phyloP scores from a whole-genome alignment of 2,888 invertebrate species.

The Philopedon plagiatum region DNA sequence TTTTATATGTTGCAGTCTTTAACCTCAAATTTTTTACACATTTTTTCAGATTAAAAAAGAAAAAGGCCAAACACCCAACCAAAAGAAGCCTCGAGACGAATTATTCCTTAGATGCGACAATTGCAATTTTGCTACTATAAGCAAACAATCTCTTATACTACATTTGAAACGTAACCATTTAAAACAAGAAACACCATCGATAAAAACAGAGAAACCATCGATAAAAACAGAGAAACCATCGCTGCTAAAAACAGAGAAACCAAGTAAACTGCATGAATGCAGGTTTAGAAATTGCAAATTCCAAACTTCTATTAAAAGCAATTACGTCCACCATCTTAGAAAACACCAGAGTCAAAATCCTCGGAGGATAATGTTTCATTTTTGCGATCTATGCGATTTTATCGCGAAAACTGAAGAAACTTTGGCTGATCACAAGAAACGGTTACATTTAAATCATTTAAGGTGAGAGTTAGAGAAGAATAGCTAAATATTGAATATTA shows the following conservation, averaged over 20 bases:
- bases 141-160: slow-evolving; percentile 45
- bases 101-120: slow-evolving; percentile 42
- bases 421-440: slow-evolving; percentile 32
- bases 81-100: slow-evolving; percentile 11
- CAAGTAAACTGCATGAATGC: slow-evolving; percentile 28
- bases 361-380: slow-evolving; percentile 37
- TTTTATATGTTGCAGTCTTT: background rate
- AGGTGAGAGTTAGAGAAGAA: slow-evolving; percentile 18
- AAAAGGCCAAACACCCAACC: slow-evolving; percentile 3
- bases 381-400: slow-evolving; percentile 48
- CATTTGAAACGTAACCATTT: slow-evolving; percentile 43
- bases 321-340: slow-evolving; percentile 39
- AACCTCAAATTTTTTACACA: background rate
- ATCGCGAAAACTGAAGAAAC: slow-evolving; percentile 41
- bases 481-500: too few relatives aligned
- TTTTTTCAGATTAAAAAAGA: slow-evolving; percentile 38
- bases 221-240: too few relatives aligned
- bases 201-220: slow-evolving; percentile 20
- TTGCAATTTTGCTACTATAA: slow-evolving; percentile 44
- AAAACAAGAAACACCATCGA: slow-evolving; percentile 10
- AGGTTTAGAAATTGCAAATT: slow-evolving; percentile 45
- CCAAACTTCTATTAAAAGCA: slow-evolving; percentile 38
- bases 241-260: slow-evolving; percentile 12
- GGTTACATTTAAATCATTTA: slow-evolving; percentile 34
- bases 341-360: slow-evolving; percentile 42